A percentile compares a stretch with the other conserved stretches of the same genome.
Evolutionary conservation across 1,140 invertebrate genomes (phyloP).

Genomic region (Formica selysi): DNA sequence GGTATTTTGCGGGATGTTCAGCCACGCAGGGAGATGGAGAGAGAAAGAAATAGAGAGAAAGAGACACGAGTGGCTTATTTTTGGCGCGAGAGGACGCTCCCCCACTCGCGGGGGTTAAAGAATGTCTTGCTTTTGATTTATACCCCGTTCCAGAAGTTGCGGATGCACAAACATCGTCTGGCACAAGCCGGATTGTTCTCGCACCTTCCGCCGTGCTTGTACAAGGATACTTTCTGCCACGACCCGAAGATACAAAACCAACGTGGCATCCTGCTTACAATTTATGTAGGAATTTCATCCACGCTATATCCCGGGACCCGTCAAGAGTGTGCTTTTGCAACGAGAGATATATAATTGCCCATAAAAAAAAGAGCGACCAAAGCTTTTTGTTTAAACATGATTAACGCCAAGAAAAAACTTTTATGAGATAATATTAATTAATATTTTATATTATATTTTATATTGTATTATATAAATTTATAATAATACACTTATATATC

Average conservation of each 20-base stretch:
- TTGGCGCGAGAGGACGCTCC: constrained; percentile 60
- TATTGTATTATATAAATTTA: background rate
- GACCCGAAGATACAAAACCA: constrained; percentile 65
- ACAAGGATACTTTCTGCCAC: constrained; percentile 43
- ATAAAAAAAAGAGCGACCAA: constrained; percentile 1
- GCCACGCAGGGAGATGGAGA: background rate
- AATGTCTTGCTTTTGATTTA: constrained; percentile 80
- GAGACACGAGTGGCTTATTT: constrained; percentile 77
- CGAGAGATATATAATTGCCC: constrained; percentile 42
- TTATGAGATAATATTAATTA: constrained; percentile 18
- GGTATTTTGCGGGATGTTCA: constrained; percentile 51
- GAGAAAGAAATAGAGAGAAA: background rate
- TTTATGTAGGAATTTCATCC: constrained; percentile 70
- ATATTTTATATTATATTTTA: background rate
- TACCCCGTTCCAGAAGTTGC: constrained; percentile 65
- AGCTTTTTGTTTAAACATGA: background rate
- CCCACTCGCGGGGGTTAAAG: constrained; percentile 66
- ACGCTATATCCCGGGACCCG: constrained; percentile 26
- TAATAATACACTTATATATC: background rate
- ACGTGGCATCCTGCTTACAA: constrained; percentile 52
- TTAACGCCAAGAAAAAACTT: constrained; percentile 5
- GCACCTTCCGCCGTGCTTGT: constrained; percentile 40
- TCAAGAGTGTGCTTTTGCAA: constrained; percentile 10
- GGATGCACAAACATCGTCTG: constrained; percentile 73
- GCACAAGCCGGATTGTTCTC: constrained; percentile 66